Evolutionary conservation across 2,113 vertebrate species (phyloP).

Genomic region (Tragulus kanchil): DNA sequence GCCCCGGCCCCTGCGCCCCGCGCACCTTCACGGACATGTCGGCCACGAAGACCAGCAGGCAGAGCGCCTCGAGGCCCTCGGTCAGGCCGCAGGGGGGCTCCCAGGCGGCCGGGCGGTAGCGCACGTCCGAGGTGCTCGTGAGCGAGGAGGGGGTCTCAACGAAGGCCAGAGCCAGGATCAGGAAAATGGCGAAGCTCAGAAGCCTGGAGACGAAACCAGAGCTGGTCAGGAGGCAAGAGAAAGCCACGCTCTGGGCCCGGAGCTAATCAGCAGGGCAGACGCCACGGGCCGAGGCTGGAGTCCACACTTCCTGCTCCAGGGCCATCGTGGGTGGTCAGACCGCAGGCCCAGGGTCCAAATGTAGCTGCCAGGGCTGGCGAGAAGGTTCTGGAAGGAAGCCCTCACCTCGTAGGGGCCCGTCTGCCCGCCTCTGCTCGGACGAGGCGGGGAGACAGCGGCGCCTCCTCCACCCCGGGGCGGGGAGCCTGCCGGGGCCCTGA

Average conservation of each 20-base stretch:
- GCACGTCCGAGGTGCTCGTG: slow-evolving; percentile 91
- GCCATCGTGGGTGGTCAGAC: accelerated
- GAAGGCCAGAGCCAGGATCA: slow-evolving; percentile 94
- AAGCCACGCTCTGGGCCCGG: accelerated
- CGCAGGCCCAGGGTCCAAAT: accelerated
- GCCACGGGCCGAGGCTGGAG: accelerated
- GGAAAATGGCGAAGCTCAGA: slow-evolving; percentile 90
- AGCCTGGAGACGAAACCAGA: slow-evolving; percentile 83
- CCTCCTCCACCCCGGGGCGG: accelerated
- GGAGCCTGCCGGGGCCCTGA: background rate
- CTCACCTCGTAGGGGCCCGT: background rate
- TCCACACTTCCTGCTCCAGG: accelerated
- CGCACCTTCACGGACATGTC: slow-evolving; percentile 94
- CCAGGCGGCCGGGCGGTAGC: slow-evolving; percentile 88
- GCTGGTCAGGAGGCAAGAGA: accelerated
- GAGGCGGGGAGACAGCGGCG: accelerated
- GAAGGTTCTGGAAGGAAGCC: background rate
- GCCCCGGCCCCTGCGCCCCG: accelerated
- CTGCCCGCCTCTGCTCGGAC: background rate
- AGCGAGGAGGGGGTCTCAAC: slow-evolving; percentile 94
- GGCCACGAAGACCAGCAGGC: slow-evolving; percentile 89
- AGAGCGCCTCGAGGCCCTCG: slow-evolving; percentile 91
- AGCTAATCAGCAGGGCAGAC: accelerated
- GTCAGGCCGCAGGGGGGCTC: slow-evolving; percentile 94
- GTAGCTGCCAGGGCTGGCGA: accelerated